These are phyloP conservation scores for Drosophila bocki DNA, from an alignment of 1,140 invertebrate species.

Conservation along the genomic window DNA sequence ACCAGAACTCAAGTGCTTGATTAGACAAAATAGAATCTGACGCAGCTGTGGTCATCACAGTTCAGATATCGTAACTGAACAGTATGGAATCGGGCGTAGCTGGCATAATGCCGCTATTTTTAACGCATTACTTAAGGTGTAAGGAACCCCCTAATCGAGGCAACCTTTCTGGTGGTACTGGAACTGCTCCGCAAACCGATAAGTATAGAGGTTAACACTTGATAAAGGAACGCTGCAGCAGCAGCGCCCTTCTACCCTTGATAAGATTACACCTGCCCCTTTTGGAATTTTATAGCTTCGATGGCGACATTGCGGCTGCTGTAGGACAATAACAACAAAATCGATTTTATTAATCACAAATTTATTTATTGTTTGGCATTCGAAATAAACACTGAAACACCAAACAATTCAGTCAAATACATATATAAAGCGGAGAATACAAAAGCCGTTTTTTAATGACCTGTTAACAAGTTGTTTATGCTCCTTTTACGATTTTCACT, in stretches of 20 bases:
- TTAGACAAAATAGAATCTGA: constrained; percentile 54
- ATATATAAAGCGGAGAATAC: not conserved
- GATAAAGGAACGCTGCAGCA: constrained; percentile 29
- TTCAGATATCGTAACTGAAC: constrained; percentile 34
- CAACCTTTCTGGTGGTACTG: constrained; percentile 26
- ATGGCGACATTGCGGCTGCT: constrained; percentile 47
- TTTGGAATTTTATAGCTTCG: constrained; percentile 12
- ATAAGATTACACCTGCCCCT: constrained; percentile 39
- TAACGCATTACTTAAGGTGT: constrained; percentile 52
- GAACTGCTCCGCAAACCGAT: constrained; percentile 21
- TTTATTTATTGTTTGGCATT: constrained; percentile 36
- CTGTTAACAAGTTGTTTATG: constrained; percentile 38
- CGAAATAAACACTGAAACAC: constrained; percentile 6
- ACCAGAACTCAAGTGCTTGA: constrained; percentile 14
- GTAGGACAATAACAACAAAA: not conserved
- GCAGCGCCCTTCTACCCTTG: constrained; percentile 23
- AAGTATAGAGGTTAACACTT: constrained; percentile 49
- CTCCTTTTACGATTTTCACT: constrained; percentile 20
- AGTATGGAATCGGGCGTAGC: constrained; percentile 7
- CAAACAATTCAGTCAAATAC: not conserved
- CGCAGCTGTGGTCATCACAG: constrained; percentile 45
- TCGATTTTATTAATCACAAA: constrained; percentile 34
- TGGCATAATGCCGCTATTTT: constrained; percentile 56
- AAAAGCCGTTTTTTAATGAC: constrained; percentile 30
- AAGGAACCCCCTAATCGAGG: constrained; percentile 46